phyloP scores from a whole-genome alignment of 2,113 vertebrate species.

The Centrocercus urophasianus region DNA sequence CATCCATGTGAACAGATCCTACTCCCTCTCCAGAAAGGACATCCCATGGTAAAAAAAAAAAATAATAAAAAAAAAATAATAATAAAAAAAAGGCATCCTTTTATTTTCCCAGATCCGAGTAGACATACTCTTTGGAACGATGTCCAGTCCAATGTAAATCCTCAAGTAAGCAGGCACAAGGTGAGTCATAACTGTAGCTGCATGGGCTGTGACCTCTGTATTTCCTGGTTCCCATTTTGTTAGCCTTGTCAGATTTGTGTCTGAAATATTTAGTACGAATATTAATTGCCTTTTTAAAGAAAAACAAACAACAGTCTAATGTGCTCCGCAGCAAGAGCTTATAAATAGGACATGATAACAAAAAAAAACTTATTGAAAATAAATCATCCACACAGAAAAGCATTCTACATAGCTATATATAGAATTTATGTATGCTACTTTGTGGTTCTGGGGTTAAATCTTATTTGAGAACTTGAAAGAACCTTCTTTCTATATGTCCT shows the following conservation, averaged over 20 bases:
- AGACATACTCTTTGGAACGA: not conserved
- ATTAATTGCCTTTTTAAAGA: not conserved
- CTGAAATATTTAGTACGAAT: constrained; percentile 29
- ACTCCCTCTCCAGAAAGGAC: not conserved
- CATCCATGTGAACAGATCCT: not conserved
- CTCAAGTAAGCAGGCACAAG: not conserved
- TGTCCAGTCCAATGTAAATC: not conserved
- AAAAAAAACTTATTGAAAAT: not conserved
- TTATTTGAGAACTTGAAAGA: not conserved
- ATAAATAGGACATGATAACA: not conserved
- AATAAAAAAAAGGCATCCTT: not conserved
- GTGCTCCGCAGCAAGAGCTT: not conserved
- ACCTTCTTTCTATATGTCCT: constrained; percentile 9
- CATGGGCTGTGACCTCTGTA: not conserved
- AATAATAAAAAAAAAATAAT: not conserved
- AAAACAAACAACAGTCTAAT: not conserved
- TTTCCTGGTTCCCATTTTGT: constrained; percentile 12
- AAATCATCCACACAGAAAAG: not conserved
- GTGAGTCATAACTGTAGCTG: not conserved
- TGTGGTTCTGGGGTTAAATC: constrained; percentile 22
- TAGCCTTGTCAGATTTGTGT: constrained; percentile 31
- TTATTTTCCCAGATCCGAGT: not conserved
- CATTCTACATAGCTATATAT: not conserved
- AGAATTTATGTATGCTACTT: not conserved
- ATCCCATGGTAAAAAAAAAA: not conserved